phyloP scores from a whole-genome alignment of 2,888 invertebrate genomes.

The Thalpophila matura region DNA sequence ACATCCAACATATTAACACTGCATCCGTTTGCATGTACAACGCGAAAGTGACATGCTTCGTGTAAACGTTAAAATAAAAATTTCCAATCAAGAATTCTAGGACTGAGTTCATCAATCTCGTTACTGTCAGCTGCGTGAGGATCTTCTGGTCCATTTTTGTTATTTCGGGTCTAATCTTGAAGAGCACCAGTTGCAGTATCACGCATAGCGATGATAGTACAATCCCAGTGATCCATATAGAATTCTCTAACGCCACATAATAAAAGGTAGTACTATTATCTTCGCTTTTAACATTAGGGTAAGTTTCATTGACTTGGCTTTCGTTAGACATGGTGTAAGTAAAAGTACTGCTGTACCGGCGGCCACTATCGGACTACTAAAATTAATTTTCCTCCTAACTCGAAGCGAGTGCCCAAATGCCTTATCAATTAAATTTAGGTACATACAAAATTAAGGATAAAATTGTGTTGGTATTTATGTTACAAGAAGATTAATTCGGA shows the following conservation, averaged over 20 bases:
- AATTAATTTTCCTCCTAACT: not conserved
- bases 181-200: slow-evolving; percentile 67
- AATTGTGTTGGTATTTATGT: too few species aligned
- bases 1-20: slow-evolving; percentile 77
- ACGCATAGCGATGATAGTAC: slow-evolving; percentile 67
- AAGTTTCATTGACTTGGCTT: not conserved
- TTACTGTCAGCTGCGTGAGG: slow-evolving; percentile 73
- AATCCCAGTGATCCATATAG: slow-evolving; percentile 64
- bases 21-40: slow-evolving; percentile 75
- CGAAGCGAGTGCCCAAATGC: too few species aligned
- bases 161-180: slow-evolving; percentile 66
- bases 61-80: not conserved
- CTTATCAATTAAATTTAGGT: too few species aligned
- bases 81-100: slow-evolving; percentile 68
- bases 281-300: fast-evolving
- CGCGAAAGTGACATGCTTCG: slow-evolving; percentile 53
- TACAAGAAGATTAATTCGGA: too few species aligned
- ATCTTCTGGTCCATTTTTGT: slow-evolving; percentile 78
- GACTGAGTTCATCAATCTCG: slow-evolving; percentile 72
- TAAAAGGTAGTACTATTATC: too few species aligned
- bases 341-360: not conserved
- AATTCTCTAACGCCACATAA: not conserved
- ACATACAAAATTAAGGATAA: too few species aligned
- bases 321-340: slow-evolving; percentile 6
- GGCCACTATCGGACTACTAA: not conserved